Evolutionary conservation across 2,113 vertebrate species (phyloP).

Genomic region (Fregetta grallaria): DNA sequence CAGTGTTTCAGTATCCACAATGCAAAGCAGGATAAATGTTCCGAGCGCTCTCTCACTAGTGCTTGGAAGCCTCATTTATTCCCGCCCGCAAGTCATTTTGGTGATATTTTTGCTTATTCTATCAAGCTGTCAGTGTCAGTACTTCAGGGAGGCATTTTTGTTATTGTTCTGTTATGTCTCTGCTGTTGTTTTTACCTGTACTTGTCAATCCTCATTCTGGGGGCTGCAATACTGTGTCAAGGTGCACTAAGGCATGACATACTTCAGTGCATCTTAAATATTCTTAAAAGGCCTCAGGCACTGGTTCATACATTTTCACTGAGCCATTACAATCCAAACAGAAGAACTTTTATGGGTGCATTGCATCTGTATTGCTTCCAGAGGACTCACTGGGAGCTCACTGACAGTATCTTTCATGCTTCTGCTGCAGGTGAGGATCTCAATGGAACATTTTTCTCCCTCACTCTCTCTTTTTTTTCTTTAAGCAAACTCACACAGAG

Average conservation of each 20-base stretch:
- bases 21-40: background rate
- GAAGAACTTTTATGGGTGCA: slow-evolving; percentile 58
- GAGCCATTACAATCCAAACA: slow-evolving; percentile 61
- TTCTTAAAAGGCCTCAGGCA: slow-evolving; percentile 30
- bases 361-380: slow-evolving; percentile 55
- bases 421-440: slow-evolving; percentile 53
- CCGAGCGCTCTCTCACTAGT: fast-evolving
- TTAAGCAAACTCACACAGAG: slow-evolving; percentile 23
- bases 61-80: slow-evolving; percentile 31
- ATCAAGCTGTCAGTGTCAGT: slow-evolving; percentile 30
- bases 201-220: slow-evolving; percentile 17
- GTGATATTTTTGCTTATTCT: slow-evolving; percentile 48
- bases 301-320: slow-evolving; percentile 46
- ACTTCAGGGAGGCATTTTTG: slow-evolving; percentile 43
- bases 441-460: background rate
- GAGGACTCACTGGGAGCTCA: slow-evolving; percentile 33
- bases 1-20: background rate
- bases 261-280: slow-evolving; percentile 50
- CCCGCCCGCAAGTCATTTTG: background rate
- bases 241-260: slow-evolving; percentile 43
- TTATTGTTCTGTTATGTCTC: slow-evolving; percentile 44
- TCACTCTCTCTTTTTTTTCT: background rate
- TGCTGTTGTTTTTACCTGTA: slow-evolving; percentile 20
- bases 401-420: slow-evolving; percentile 60
- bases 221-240: slow-evolving; percentile 11